A percentile compares a stretch with the other conserved stretches of the same genome.
Evolutionary conservation across 2,797 vertebrate genomes (phyloP).

Genomic region (Ficedula albicollis): DNA sequence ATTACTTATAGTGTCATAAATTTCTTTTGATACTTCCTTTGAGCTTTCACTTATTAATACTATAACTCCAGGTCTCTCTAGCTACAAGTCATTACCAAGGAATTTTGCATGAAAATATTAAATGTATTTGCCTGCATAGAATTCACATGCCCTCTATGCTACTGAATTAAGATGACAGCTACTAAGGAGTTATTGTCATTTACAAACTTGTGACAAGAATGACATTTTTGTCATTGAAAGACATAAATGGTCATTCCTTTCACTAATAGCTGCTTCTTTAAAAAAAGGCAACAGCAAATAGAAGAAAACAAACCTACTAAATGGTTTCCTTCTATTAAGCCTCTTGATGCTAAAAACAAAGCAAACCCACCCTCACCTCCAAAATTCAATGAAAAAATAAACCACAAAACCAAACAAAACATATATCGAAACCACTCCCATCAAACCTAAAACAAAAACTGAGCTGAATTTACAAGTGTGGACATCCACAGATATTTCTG

Average conservation of each 20-base stretch:
- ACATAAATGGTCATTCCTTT: background rate
- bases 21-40: background rate
- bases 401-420: background rate
- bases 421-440: background rate
- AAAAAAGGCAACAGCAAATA: background rate
- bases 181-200: background rate
- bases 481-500: background rate
- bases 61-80: background rate
- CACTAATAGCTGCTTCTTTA: background rate
- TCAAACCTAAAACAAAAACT: background rate
- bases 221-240: background rate
- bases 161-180: background rate
- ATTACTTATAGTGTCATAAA: background rate
- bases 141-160: background rate
- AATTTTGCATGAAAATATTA: background rate
- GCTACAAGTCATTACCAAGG: background rate
- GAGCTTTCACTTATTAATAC: background rate
- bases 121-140: background rate
- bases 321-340: background rate
- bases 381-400: background rate
- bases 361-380: rapidly evolving
- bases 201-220: background rate
- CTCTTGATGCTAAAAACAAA: background rate
- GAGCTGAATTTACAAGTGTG: background rate
- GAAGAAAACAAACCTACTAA: background rate